Evolutionary conservation across 1,140 invertebrate species (phyloP).

Genomic region (Spodoptera frugiperda): DNA sequence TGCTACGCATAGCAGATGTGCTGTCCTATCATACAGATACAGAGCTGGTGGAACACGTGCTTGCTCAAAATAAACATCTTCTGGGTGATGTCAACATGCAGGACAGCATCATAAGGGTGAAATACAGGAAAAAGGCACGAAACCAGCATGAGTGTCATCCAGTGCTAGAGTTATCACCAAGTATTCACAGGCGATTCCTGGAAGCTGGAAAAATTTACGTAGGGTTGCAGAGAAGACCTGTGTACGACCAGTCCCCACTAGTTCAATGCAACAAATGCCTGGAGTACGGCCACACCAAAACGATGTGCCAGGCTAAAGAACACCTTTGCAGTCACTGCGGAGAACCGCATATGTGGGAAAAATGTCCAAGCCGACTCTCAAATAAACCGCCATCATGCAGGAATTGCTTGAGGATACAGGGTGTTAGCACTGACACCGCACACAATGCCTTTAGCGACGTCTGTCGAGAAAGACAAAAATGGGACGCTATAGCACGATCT

Average conservation of each 20-base stretch:
- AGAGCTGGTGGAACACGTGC: not conserved
- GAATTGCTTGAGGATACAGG: conserved; percentile 1
- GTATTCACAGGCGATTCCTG: not conserved
- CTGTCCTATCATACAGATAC: not conserved
- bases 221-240: not conserved
- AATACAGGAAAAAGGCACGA: not conserved
- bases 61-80: not conserved
- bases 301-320: not conserved
- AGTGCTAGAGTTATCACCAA: not conserved
- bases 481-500: conserved; percentile 4
- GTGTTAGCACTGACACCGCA: not conserved
- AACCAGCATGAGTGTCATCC: conserved; percentile 1
- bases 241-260: not conserved
- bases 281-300: not conserved
- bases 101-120: not conserved
- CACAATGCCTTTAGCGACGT: conserved; percentile 6
- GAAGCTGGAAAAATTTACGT: not conserved
- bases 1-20: no score
- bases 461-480: not conserved
- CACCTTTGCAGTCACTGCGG: conserved; percentile 25
- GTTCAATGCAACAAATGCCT: conserved; percentile 1
- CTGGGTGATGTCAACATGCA: not conserved
- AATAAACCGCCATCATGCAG: not conserved
- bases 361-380: not conserved
- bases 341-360: not conserved